phyloP scores from a whole-genome alignment of 1,140 invertebrate genomes.

The Bombus sibiricus region DNA sequence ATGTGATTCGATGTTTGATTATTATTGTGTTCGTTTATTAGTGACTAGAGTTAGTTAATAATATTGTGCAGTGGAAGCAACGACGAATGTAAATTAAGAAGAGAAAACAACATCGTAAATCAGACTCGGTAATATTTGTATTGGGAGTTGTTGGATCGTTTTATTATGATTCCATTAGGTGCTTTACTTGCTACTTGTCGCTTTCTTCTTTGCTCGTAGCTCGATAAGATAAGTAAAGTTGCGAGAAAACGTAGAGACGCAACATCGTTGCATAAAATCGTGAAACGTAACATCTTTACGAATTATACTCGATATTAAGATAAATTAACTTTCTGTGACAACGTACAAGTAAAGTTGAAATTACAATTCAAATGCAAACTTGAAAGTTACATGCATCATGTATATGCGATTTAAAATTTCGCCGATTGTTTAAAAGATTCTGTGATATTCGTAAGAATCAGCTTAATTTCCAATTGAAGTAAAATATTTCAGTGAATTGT shows the following conservation, averaged over 20 bases:
- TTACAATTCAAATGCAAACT: not conserved
- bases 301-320: too few species aligned
- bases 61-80: not conserved
- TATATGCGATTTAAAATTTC: too few species aligned
- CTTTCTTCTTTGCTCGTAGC: slow-evolving; percentile 1
- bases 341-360: not conserved
- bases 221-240: slow-evolving; percentile 62
- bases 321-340: too few species aligned
- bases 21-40: not conserved
- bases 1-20: not conserved
- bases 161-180: not conserved
- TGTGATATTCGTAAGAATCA: too few species aligned
- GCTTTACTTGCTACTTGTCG: not conserved
- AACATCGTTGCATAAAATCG: not conserved
- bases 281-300: too few species aligned
- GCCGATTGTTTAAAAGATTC: too few species aligned
- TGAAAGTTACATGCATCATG: too few species aligned
- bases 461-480: too few species aligned
- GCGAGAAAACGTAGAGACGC: not conserved
- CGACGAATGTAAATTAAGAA: not conserved
- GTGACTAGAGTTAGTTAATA: not conserved
- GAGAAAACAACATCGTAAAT: not conserved
- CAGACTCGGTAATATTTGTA: not conserved
- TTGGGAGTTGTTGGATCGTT: not conserved
- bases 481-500: too few species aligned